Evolutionary conservation across 2,797 vertebrate species (phyloP), one percentile per base, ranked within the genome.

Genomic region (Carduelis carduelis): DNA sequence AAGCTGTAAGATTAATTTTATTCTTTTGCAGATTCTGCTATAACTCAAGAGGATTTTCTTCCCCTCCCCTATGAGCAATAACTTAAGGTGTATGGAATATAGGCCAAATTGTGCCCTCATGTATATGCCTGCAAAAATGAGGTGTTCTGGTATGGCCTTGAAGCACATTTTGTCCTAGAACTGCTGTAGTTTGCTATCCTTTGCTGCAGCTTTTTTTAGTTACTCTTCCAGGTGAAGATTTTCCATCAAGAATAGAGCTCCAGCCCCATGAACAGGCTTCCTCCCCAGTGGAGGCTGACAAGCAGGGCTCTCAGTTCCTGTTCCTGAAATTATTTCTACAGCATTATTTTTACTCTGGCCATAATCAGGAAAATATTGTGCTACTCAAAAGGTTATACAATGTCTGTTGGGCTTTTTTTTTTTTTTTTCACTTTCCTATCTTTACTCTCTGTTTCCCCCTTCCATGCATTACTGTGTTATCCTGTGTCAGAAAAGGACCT

Each of bases 121-220:
- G 6, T 61, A 20, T 2, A 1, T 46, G 30, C 19, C 26, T 65
- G 53, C 80, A 90, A 86, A 83, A 91, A 69, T 91, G 57, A 35
- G 46, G 11, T 75, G 20, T 72, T 90, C 37, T 57, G 6, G 4
- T 84, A 10, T 41, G 43, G 24, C 66, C 44, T 87, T 74, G 55
- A 83, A 89, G 76, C 53, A 60, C 23, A 3, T 87, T 83, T 93
- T 94, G 75, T 76, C 68, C 71, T 94, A 76, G 66, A 87, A 91
- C 37, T 65, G 63, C 80, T 86, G 28, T 1, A 0, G 44, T 84
- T 90, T 77, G 53, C 47, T 78, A 1, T 84, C 26, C 37, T 89
- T 52, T 79, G 19, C 46, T 89, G 68, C 1, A 2, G 47, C 34
- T 83, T 86, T 74, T 86, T 90, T 63, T 84, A 77, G 52, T 70